Base-by-base conservation (phyloP, 2,888 invertebrate species). In the Archips xylosteana region DNA sequence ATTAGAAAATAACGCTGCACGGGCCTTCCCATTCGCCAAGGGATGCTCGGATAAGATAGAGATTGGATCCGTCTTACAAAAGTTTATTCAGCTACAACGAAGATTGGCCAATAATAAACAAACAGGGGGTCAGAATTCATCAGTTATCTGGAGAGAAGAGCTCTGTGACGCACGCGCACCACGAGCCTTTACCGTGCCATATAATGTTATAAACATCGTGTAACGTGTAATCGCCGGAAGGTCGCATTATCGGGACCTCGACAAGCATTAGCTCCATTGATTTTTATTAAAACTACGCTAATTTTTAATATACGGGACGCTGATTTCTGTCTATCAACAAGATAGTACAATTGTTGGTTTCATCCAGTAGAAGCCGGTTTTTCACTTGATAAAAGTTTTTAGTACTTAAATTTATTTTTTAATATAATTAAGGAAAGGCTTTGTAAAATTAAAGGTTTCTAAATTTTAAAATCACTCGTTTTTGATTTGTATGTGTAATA, bases 91-190 rank as follows among this genome's bases (percentile, higher is more conserved):
- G 23, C 2, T 57, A 32, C 32, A 1, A 5, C 9, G 2, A 12
- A 32, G 36, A 61, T 64, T 64, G 64, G 39, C 49, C 57, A 67
- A 57, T 39, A 15, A 59, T 63, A 79, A 79, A 76, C 83, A 79
- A 76, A 78, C 78, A 78, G 81, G 87, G 88, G 87, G 88, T 88
- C 86, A 87, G 81, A 85, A 78, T 79, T 81, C 79, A 74, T 70
- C 60, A 70, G 71, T 74, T 76, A 76, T 76, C 76, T 65, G 63
- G 45, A 67, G 54, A 67, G 70, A 65, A 66, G 64, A 59, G 67
- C 51, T 36, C 54, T 45, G 71, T 75, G 76, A 76, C 76, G 75
- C 70, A 63, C 64, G 54, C 13, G 12, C 34, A 63, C 57, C 77
- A 77, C 77, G 77, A 59, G 13, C 13, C 47, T 49, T 54, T 47